These are phyloP conservation scores for Scaptomyza hsui DNA, from an alignment of 1,140 invertebrate species.

Conservation along the genomic window DNA sequence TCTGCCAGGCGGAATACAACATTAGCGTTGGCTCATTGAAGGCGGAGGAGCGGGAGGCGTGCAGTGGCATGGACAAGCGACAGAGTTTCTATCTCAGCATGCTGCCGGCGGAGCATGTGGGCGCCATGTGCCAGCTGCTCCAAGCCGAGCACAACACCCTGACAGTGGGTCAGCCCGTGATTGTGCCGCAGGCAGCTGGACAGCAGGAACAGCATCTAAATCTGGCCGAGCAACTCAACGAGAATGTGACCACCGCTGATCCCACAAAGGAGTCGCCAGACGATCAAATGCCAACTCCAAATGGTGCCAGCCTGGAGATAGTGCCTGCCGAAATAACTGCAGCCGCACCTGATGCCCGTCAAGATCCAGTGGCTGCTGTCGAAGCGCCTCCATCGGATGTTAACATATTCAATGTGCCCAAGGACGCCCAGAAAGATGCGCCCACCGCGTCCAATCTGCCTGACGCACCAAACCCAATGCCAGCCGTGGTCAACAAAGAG, in stretches of 20 bases:
- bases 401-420: constrained; percentile 76
- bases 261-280: neutral
- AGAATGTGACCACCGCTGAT: constrained; percentile 37
- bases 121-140: constrained; percentile 87
- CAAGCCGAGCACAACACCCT: constrained; percentile 40
- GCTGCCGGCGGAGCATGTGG: constrained; percentile 88
- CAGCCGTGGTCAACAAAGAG: constrained; percentile 36
- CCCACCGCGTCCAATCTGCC: neutral
- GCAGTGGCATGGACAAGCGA: constrained; percentile 50
- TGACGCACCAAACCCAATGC: neutral
- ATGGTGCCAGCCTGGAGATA: constrained; percentile 21
- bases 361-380: neutral
- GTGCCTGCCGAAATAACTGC: constrained; percentile 17
- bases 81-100: constrained; percentile 86
- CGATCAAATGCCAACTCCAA: neutral
- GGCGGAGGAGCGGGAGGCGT: neutral
- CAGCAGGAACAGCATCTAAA: constrained; percentile 27
- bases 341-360: neutral
- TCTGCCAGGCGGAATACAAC: constrained; percentile 62
- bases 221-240: constrained; percentile 4
- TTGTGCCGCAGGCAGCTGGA: neutral
- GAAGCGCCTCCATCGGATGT: constrained; percentile 57
- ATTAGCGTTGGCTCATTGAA: constrained; percentile 24
- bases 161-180: neutral
- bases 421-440: constrained; percentile 53